phyloP scores from a whole-genome alignment of 2,113 vertebrate genomes.

The Channa argus region DNA sequence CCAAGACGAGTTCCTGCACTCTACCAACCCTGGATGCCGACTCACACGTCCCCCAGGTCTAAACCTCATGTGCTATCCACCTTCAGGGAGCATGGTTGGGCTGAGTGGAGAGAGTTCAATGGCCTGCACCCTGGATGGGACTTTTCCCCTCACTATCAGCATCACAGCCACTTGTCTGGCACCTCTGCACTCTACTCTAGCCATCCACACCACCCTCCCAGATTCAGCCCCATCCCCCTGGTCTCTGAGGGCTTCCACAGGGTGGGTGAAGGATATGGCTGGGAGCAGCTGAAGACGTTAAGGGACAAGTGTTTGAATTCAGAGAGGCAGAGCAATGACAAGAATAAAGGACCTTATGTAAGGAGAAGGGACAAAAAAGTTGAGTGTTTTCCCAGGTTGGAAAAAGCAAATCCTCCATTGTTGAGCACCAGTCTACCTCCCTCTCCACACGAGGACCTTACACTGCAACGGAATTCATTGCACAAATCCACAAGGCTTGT shows the following conservation, averaged over 20 bases:
- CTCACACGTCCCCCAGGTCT: conserved; percentile 39
- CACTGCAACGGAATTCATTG: not conserved
- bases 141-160: conserved; percentile 47
- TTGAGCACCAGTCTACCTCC: conserved; percentile 36
- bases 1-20: conserved; percentile 53
- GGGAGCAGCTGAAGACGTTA: conserved; percentile 50
- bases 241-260: conserved; percentile 42
- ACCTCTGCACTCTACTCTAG: conserved; percentile 24
- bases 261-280: conserved; percentile 15
- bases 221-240: conserved; percentile 30
- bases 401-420: conserved; percentile 30
- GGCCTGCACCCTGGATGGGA: conserved; percentile 53
- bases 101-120: conserved; percentile 55
- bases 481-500: conserved; percentile 30
- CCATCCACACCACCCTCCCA: conserved; percentile 29
- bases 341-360: conserved; percentile 44
- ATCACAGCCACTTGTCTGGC: conserved; percentile 27
- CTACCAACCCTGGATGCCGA: conserved; percentile 73
- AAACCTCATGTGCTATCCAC: conserved; percentile 57
- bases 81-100: conserved; percentile 64
- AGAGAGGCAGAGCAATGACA: conserved; percentile 35
- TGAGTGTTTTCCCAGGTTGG: conserved; percentile 18
- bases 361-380: conserved; percentile 51
- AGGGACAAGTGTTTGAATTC: conserved; percentile 23
- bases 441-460: conserved; percentile 4